phyloP scores from a whole-genome alignment of 2,113 vertebrate genomes.

The Saimiri boliviensis region DNA sequence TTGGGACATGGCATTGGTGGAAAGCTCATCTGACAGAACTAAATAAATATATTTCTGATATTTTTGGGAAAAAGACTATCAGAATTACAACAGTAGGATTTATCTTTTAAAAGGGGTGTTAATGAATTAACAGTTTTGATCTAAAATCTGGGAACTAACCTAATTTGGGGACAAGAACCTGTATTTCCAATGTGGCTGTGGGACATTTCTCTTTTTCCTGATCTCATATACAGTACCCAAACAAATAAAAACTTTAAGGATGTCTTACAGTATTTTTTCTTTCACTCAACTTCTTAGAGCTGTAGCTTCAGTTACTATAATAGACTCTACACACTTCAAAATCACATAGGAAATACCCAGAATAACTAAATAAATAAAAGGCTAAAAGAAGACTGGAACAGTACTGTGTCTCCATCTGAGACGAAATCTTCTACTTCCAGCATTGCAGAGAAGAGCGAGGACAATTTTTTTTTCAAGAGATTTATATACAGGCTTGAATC shows the following conservation, averaged over 20 bases:
- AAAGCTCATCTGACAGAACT: conserved; percentile 82
- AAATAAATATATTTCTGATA: conserved; percentile 83
- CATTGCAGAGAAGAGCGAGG: conserved; percentile 83
- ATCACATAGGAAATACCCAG: conserved; percentile 78
- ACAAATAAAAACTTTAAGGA: conserved; percentile 82
- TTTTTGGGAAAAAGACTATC: conserved; percentile 78
- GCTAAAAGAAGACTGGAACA: conserved; percentile 82
- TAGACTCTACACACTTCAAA: conserved; percentile 81
- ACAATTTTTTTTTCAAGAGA: conserved; percentile 80
- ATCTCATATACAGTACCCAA: conserved; percentile 85
- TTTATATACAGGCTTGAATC: conserved; percentile 89
- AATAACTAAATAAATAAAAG: conserved; percentile 87
- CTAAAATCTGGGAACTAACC: conserved; percentile 75
- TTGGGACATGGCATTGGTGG: conserved; percentile 74
- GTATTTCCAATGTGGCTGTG: conserved; percentile 81
- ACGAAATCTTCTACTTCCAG: conserved; percentile 82
- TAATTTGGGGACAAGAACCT: conserved; percentile 82
- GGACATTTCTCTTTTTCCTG: conserved; percentile 79
- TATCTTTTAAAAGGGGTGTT: conserved; percentile 73
- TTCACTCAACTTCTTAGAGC: conserved; percentile 84
- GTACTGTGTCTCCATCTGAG: conserved; percentile 83
- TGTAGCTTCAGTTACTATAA: conserved; percentile 80
- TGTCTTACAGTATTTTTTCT: conserved; percentile 84
- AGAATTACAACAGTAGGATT: conserved; percentile 76
- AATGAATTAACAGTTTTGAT: conserved; percentile 76